A percentile compares a stretch with the other conserved stretches of the same genome.
phyloP scores from a whole-genome alignment of 2,888 invertebrate species.

The Pheosia gnoma region DNA sequence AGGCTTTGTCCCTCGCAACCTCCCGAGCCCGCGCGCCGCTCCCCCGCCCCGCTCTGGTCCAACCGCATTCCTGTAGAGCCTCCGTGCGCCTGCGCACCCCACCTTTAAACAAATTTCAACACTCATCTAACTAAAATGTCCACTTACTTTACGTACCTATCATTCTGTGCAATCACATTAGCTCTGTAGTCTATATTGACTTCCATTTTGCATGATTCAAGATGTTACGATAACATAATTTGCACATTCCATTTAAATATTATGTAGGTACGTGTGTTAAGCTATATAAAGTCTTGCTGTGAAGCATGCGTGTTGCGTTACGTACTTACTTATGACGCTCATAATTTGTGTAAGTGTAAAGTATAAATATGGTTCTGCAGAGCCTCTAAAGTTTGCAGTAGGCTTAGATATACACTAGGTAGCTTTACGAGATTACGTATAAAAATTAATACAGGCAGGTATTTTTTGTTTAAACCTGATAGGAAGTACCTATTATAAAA shows the following conservation, averaged over 20 bases:
- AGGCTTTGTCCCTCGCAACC: slow-evolving; percentile 79
- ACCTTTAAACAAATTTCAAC: slow-evolving; percentile 49
- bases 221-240: slow-evolving; percentile 4
- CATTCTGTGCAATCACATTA: not conserved
- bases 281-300: not conserved
- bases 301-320: not conserved
- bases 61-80: slow-evolving; percentile 78
- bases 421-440: not conserved
- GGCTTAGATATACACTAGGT: not conserved
- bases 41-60: slow-evolving; percentile 55
- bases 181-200: not conserved
- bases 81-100: slow-evolving; percentile 71
- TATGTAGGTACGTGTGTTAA: not conserved
- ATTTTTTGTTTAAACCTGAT: not conserved
- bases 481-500: slow-evolving; percentile 7
- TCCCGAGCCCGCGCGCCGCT: slow-evolving; percentile 53
- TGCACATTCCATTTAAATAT: slow-evolving; percentile 2
- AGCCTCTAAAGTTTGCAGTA: not conserved
- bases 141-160: slow-evolving; percentile 11
- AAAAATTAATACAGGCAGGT: not conserved
- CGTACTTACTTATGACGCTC: not conserved
- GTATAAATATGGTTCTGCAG: not conserved
- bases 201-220: slow-evolving; percentile 1
- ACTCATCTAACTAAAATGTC: slow-evolving; percentile 30
- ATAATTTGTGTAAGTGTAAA: not conserved